These are phyloP conservation scores for Cephus nigrinus DNA, from an alignment of 2,888 invertebrate species.

Conservation along the genomic window DNA sequence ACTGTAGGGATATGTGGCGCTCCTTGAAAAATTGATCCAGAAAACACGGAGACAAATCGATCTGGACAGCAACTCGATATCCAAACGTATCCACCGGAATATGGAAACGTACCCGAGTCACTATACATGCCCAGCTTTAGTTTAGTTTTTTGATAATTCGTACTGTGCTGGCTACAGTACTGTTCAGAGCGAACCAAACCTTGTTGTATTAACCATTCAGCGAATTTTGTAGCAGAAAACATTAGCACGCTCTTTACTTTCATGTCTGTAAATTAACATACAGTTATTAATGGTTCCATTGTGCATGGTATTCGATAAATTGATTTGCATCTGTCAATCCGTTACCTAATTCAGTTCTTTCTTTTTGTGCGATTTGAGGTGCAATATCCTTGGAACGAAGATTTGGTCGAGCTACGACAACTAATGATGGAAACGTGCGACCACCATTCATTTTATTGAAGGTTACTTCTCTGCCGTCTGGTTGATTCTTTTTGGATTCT, in stretches of 20 bases:
- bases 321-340: slow-evolving; percentile 7
- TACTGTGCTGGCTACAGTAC: slow-evolving; percentile 76
- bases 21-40: slow-evolving; percentile 87
- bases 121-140: slow-evolving; percentile 88
- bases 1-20: slow-evolving; percentile 87
- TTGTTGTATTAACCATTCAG: slow-evolving; percentile 90
- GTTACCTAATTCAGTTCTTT: slow-evolving; percentile 65
- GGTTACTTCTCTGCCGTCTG: slow-evolving; percentile 79
- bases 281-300: too few species aligned
- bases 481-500: slow-evolving; percentile 73
- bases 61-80: slow-evolving; percentile 89
- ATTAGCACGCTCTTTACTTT: slow-evolving; percentile 86
- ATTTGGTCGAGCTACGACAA: slow-evolving; percentile 85
- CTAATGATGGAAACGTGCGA: slow-evolving; percentile 87
- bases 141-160: slow-evolving; percentile 69
- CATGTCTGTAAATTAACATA: slow-evolving; percentile 69
- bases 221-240: slow-evolving; percentile 85
- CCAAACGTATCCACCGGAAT: slow-evolving; percentile 92
- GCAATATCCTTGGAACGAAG: slow-evolving; percentile 75
- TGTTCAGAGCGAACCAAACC: slow-evolving; percentile 85
- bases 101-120: slow-evolving; percentile 85
- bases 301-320: background rate
- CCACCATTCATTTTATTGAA: slow-evolving; percentile 83
- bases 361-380: slow-evolving; percentile 54
- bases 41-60: slow-evolving; percentile 87